A percentile compares a stretch with the other conserved stretches of the same genome.
Conservation (phyloP, 2,113 vertebrate genomes). For the Coreoperca whiteheadi region DNA sequence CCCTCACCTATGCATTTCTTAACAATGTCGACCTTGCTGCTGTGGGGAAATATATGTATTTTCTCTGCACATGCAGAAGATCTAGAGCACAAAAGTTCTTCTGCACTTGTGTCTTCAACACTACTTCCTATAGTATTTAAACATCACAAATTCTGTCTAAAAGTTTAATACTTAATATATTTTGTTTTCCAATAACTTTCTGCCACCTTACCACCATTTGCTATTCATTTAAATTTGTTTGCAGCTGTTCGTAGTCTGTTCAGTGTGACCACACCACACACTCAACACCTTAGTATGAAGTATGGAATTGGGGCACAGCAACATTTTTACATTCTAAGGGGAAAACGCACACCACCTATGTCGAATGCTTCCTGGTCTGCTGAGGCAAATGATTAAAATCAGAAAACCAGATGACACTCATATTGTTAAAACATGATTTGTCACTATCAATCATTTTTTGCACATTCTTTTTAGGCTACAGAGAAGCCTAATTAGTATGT, state of each 20-base stretch:
- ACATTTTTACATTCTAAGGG: neutral
- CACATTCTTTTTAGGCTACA: neutral
- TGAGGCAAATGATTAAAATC: neutral
- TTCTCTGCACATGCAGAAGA: neutral
- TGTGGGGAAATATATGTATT: no score
- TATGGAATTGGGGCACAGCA: neutral
- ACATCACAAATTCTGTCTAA: neutral
- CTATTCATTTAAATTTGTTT: neutral
- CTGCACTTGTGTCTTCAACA: no score
- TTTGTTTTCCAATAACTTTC: neutral
- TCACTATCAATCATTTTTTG: neutral
- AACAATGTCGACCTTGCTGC: neutral
- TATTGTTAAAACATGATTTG: neutral
- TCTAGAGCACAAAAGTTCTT: neutral
- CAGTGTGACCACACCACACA: neutral
- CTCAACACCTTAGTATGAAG: neutral
- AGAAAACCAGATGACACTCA: neutral
- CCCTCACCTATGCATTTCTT: neutral
- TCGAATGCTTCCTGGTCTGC: neutral
- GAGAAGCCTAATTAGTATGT: slow-evolving; percentile 7
- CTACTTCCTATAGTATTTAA: neutral
- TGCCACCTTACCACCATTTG: neutral
- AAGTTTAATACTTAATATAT: neutral
- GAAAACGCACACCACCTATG: neutral
- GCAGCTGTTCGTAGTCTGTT: neutral